These are phyloP conservation scores for Epizoanthus rinbou DNA, from an alignment of 92 coral and sea anemone species.

Conservation along the genomic window DNA sequence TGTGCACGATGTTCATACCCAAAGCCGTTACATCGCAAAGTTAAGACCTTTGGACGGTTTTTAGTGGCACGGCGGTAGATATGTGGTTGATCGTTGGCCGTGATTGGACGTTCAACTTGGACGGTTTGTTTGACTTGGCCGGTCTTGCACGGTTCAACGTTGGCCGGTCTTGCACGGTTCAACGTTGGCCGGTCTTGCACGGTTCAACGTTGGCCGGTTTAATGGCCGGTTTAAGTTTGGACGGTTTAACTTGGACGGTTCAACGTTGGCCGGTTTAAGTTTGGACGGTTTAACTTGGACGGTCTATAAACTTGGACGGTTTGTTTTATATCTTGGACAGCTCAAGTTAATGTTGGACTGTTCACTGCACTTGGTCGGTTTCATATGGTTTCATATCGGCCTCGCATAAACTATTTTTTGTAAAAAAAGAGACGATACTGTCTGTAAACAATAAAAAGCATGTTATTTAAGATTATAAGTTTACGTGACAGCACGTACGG, in stretches of 20 bases:
- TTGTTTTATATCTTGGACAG: conserved; percentile 20
- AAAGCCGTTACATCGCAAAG: no score
- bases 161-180: no score
- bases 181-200: no score
- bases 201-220: no score
- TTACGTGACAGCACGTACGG: conserved; percentile 19
- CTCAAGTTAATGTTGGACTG: conserved; percentile 20
- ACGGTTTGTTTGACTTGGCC: no score
- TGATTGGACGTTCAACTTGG: no score
- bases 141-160: no score
- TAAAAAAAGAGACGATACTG: conserved; percentile 16
- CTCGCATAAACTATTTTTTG: conserved; percentile 20
- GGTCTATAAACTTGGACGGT: conserved; percentile 23
- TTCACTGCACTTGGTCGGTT: conserved; percentile 23
- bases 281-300: conserved; percentile 26
- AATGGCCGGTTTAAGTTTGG: no score
- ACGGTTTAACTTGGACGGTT: conserved; percentile 21
- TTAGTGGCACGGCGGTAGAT: no score
- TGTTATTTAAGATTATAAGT: conserved; percentile 17
- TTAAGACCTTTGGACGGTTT: no score
- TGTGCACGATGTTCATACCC: no score
- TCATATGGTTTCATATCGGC: conserved; percentile 17
- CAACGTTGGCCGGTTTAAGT: conserved; percentile 15
- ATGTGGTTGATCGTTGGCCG: no score
- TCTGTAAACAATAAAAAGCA: conserved; percentile 23